Conservation (phyloP, 2,888 invertebrate species). For the Meiosimyza platycephala region DNA sequence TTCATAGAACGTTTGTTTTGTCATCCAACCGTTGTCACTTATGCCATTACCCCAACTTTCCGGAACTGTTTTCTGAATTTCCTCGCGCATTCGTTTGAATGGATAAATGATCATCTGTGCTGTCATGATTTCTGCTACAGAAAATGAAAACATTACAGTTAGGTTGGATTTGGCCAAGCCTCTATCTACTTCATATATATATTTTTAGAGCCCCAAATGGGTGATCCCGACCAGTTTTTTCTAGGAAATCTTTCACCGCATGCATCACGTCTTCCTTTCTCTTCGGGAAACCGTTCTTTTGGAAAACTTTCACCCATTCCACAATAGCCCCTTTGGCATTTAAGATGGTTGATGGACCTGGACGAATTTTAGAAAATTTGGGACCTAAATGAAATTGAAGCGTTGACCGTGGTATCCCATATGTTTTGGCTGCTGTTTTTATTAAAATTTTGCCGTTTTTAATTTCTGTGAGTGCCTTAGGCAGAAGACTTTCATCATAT, state of each 20-base stretch:
- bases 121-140: neutral
- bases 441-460: too few species aligned
- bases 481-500: too few species aligned
- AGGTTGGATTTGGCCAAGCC: conserved; percentile 20
- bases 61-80: conserved; percentile 27
- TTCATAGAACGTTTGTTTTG: conserved; percentile 19
- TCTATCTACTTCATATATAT: conserved; percentile 26
- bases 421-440: too few species aligned
- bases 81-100: conserved; percentile 17
- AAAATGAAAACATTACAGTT: conserved; percentile 4
- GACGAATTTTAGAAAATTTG: too few species aligned
- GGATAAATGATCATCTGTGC: conserved; percentile 22
- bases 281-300: neutral
- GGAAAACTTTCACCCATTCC: neutral
- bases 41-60: conserved; percentile 10
- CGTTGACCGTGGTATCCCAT: too few species aligned
- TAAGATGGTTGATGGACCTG: too few species aligned
- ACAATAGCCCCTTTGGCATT: neutral
- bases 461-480: too few species aligned
- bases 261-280: neutral
- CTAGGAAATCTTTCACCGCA: too few species aligned
- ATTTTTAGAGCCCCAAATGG: conserved; percentile 11
- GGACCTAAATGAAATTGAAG: too few species aligned
- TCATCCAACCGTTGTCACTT: conserved; percentile 33
- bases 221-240: too few species aligned